phyloP scores from a whole-genome alignment of 2,113 vertebrate species.

The Pipra filicauda region DNA sequence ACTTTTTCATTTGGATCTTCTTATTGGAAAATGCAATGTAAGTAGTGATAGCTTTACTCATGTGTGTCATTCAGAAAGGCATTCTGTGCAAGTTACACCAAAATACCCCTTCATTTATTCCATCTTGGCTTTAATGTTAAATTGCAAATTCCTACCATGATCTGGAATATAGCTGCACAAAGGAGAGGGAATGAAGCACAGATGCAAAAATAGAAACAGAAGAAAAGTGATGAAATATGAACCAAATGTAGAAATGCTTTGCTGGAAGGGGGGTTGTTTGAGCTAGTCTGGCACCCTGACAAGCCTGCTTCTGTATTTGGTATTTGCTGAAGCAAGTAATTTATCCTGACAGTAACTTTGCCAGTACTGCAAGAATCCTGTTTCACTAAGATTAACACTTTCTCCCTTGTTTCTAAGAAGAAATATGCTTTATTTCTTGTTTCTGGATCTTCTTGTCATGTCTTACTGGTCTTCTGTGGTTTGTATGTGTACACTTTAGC shows the following conservation, averaged over 20 bases:
- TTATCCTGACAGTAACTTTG: slow-evolving; percentile 12
- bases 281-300: not conserved
- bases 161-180: not conserved
- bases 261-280: not conserved
- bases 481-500: fast-evolving
- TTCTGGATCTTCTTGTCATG: not conserved
- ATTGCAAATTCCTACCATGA: not conserved
- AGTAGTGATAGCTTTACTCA: not conserved
- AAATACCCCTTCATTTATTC: fast-evolving
- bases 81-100: not conserved
- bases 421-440: slow-evolving; percentile 4
- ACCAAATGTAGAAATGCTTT: not conserved
- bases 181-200: not conserved
- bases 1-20: not conserved
- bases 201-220: not conserved
- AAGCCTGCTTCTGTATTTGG: not conserved
- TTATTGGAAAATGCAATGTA: not conserved
- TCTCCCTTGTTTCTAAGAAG: not conserved
- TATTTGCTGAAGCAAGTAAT: slow-evolving; percentile 37
- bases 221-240: not conserved
- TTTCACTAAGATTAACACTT: slow-evolving; percentile 16
- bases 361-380: not conserved
- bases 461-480: not conserved
- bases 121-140: not conserved
- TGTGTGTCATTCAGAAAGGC: not conserved